These are phyloP conservation scores for Raja brachyura DNA, from an alignment of 2,113 vertebrate genomes.

Conservation along the genomic window DNA sequence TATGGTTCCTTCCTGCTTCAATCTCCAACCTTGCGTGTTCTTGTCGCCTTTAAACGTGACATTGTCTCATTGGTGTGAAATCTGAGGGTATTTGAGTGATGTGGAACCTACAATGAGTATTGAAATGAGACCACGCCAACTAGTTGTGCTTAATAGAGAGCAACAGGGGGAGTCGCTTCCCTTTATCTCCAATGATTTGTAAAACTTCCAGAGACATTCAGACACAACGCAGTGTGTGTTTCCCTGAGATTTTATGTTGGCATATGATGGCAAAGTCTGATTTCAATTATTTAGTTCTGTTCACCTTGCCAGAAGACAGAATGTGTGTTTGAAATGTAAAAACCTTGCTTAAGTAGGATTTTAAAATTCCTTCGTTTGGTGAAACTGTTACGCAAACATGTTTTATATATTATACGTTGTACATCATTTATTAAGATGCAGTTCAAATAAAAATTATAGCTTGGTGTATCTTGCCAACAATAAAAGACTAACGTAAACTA, in stretches of 20 bases:
- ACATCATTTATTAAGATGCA: slow-evolving; percentile 32
- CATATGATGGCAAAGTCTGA: slow-evolving; percentile 6
- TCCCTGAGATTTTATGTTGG: not conserved
- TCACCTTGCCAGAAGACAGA: slow-evolving; percentile 36
- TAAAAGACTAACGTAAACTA: not conserved
- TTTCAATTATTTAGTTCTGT: slow-evolving; percentile 31
- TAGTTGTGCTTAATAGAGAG: not conserved
- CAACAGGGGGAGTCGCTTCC: not conserved
- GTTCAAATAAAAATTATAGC: slow-evolving; percentile 26
- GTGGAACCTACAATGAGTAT: not conserved
- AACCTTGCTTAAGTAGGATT: slow-evolving; percentile 22
- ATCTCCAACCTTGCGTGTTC: not conserved
- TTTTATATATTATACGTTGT: slow-evolving; percentile 26
- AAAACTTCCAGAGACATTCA: not conserved
- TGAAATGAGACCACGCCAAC: slow-evolving; percentile 9
- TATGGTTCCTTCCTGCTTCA: not conserved
- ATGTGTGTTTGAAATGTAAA: slow-evolving; percentile 35
- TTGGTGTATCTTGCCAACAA: not conserved
- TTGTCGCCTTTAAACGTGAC: not conserved
- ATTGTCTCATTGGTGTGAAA: not conserved
- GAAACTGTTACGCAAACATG: slow-evolving; percentile 19
- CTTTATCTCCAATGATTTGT: not conserved
- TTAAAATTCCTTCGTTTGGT: slow-evolving; percentile 11
- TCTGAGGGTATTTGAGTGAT: not conserved
- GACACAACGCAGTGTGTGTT: not conserved